Conservation (phyloP, 2,888 invertebrate species). For the Maniola hyperantus region DNA sequence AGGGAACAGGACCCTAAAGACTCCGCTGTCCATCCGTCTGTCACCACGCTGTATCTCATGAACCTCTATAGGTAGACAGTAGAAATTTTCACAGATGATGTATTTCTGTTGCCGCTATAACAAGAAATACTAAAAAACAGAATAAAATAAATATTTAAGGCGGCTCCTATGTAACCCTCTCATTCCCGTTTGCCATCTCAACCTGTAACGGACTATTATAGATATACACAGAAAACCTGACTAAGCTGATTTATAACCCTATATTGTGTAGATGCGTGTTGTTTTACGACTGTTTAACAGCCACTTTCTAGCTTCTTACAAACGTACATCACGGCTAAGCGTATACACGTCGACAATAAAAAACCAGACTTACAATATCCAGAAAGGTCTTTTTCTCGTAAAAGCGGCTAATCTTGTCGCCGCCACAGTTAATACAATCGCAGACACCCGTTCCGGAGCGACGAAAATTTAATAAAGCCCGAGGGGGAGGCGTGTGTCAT, state of each 20-base stretch:
- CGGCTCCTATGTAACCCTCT: too few relatives aligned
- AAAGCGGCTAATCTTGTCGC: constrained; percentile 31
- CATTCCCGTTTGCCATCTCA: too few relatives aligned
- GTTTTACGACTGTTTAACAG: background rate
- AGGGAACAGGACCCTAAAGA: too few relatives aligned
- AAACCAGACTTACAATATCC: constrained; percentile 9
- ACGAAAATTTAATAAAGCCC: constrained; percentile 74
- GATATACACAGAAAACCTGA: too few relatives aligned
- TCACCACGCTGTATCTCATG: too few relatives aligned
- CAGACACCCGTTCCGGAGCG: constrained; percentile 20
- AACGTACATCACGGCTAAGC: background rate
- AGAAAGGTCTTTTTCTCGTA: constrained; percentile 12
- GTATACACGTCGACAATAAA: constrained; percentile 1
- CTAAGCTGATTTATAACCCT: too few relatives aligned
- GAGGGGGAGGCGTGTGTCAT: constrained; percentile 67
- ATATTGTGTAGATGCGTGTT: background rate
- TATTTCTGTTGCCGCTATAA: too few relatives aligned
- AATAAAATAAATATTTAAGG: too few relatives aligned
- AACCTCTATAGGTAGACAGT: background rate
- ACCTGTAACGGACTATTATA: too few relatives aligned
- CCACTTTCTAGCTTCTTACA: background rate
- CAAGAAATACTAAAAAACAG: too few relatives aligned
- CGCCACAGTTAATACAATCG: constrained; percentile 27
- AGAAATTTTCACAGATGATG: background rate
- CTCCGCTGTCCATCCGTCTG: too few relatives aligned